A percentile compares a stretch with the other conserved stretches of the same genome.
Conservation (phyloP, 2,113 vertebrate genomes). For the Cichladusa arquata region DNA sequence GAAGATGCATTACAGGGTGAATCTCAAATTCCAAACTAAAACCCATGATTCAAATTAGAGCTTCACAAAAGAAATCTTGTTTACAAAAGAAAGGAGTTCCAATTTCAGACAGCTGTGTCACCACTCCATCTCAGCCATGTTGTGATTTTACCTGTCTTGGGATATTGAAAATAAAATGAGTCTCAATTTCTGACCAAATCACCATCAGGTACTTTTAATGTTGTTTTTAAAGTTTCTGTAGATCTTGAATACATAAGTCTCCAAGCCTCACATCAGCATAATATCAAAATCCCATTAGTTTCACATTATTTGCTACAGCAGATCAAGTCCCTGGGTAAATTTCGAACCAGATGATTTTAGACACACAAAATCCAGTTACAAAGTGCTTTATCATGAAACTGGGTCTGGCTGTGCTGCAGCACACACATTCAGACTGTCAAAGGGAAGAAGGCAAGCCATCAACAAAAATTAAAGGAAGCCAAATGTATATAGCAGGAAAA, state of each 20-base stretch:
- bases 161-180: neutral
- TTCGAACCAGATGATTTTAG: neutral
- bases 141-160: neutral
- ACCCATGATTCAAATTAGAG: neutral
- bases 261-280: neutral
- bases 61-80: neutral
- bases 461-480: neutral
- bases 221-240: neutral
- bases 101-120: neutral
- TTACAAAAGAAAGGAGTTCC: neutral
- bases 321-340: neutral
- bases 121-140: neutral
- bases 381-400: neutral
- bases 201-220: neutral
- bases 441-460: neutral
- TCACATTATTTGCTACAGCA: neutral
- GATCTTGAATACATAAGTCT: neutral
- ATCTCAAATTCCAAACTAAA: neutral
- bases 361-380: neutral
- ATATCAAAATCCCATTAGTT: neutral
- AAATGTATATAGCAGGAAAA: neutral
- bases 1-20: neutral
- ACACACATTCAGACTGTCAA: neutral
- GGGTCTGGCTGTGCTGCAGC: neutral
- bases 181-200: neutral